These are phyloP conservation scores for Leucosticte australis DNA, from an alignment of 2,113 vertebrate species.

Conservation along the genomic window DNA sequence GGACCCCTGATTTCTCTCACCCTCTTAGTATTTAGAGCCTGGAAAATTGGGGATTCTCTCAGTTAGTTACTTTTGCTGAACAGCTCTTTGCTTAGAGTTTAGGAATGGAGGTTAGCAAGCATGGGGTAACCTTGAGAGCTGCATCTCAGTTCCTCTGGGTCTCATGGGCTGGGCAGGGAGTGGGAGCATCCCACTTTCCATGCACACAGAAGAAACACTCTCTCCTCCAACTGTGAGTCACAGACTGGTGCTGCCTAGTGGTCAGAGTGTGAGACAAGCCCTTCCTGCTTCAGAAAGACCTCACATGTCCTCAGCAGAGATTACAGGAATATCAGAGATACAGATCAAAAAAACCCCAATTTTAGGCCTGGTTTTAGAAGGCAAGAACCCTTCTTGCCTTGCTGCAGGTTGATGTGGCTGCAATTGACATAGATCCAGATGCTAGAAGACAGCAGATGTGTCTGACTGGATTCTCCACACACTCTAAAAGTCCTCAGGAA, in stretches of 20 bases:
- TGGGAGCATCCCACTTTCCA: neutral
- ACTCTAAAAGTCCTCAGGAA: neutral
- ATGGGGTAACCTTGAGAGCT: neutral
- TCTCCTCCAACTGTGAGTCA: neutral
- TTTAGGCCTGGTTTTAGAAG: neutral
- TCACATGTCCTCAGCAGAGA: neutral
- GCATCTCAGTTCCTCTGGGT: neutral
- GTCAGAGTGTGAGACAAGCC: neutral
- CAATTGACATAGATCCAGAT: neutral
- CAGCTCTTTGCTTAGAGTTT: neutral
- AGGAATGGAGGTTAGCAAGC: neutral
- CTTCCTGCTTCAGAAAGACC: neutral
- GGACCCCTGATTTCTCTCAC: neutral
- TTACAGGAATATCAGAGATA: neutral
- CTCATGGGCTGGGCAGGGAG: neutral
- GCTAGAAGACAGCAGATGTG: neutral
- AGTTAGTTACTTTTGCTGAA: neutral
- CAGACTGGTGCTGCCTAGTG: neutral
- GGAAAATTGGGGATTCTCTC: neutral
- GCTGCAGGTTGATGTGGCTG: neutral
- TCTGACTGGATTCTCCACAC: neutral
- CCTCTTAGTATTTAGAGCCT: neutral
- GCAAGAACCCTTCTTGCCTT: neutral
- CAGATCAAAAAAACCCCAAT: neutral
- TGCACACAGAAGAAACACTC: neutral